Conservation (phyloP, 2,888 invertebrate species). For the Molanna angustata region DNA sequence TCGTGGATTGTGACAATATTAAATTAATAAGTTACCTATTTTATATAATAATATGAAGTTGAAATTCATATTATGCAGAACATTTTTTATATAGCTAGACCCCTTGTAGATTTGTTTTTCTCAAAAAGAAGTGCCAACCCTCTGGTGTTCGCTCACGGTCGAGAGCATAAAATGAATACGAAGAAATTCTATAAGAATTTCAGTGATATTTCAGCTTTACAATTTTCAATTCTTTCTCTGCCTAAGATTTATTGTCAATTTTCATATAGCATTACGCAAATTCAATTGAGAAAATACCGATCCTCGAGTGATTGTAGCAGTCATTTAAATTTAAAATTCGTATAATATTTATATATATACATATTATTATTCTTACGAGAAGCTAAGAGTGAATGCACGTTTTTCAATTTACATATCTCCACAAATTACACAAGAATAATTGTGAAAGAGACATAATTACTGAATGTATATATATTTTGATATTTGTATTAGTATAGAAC, state of each 20-base stretch:
- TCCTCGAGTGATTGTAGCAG: too few relatives aligned
- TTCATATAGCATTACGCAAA: slow-evolving; percentile 10
- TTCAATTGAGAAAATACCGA: too few relatives aligned
- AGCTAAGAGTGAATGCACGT: slow-evolving; percentile 15
- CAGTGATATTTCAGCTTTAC: slow-evolving; percentile 33
- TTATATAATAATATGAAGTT: slow-evolving; percentile 5
- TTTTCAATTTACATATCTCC: slow-evolving; percentile 24
- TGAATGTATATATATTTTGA: slow-evolving; percentile 29
- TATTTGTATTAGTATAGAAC: slow-evolving; percentile 32
- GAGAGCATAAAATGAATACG: slow-evolving; percentile 24
- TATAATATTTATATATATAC: too few relatives aligned
- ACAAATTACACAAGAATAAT: slow-evolving; percentile 9
- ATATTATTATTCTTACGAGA: slow-evolving; percentile 2
- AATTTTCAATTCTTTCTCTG: slow-evolving; percentile 27
- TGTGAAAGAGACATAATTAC: slow-evolving; percentile 15
- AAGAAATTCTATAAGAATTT: slow-evolving; percentile 31
- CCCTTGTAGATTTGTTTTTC: slow-evolving; percentile 10
- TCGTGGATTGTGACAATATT: slow-evolving; percentile 3
- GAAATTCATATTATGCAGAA: too few relatives aligned
- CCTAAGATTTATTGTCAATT: slow-evolving; percentile 29
- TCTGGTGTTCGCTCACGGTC: slow-evolving; percentile 24
- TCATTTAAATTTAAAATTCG: too few relatives aligned
- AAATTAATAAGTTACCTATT: slow-evolving; percentile 8
- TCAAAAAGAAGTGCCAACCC: slow-evolving; percentile 27
- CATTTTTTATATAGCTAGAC: too few relatives aligned